Evolutionary conservation across 2,113 vertebrate species (phyloP).

Genomic region (Dinomys branickii): DNA sequence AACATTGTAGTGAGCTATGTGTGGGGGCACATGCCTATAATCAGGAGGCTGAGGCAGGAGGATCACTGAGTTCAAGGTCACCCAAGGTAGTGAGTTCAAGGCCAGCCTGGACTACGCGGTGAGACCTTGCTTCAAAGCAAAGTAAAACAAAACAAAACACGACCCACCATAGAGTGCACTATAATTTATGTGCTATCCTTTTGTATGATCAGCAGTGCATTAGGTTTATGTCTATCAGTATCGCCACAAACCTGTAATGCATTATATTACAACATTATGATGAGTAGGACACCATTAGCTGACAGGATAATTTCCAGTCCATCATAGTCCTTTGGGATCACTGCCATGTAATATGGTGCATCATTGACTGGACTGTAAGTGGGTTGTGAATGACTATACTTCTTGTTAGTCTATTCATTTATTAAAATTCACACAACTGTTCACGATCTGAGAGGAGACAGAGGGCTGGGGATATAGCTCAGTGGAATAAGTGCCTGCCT

Average conservation of each 20-base stretch:
- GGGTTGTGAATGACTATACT: neutral
- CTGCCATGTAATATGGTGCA: neutral
- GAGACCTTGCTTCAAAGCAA: neutral
- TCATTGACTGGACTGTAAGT: neutral
- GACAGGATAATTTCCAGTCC: neutral
- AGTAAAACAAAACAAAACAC: neutral
- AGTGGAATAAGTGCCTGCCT: too few species aligned
- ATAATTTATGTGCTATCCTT: neutral
- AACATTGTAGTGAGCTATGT: neutral
- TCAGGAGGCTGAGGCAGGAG: neutral
- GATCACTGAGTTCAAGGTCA: neutral
- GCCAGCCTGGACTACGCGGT: neutral
- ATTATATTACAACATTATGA: neutral
- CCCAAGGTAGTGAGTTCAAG: too few species aligned
- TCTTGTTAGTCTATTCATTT: neutral
- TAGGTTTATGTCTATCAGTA: neutral
- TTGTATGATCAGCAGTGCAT: neutral
- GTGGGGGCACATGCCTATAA: neutral
- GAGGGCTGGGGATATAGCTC: too few species aligned
- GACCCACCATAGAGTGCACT: neutral
- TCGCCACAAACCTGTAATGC: neutral
- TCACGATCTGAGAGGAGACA: neutral
- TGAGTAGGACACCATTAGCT: neutral
- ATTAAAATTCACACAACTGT: constrained; percentile 28
- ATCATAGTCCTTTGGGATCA: neutral